phyloP scores from a whole-genome alignment of 2,888 invertebrate species.

The Zaprionus obscuricornis region DNA sequence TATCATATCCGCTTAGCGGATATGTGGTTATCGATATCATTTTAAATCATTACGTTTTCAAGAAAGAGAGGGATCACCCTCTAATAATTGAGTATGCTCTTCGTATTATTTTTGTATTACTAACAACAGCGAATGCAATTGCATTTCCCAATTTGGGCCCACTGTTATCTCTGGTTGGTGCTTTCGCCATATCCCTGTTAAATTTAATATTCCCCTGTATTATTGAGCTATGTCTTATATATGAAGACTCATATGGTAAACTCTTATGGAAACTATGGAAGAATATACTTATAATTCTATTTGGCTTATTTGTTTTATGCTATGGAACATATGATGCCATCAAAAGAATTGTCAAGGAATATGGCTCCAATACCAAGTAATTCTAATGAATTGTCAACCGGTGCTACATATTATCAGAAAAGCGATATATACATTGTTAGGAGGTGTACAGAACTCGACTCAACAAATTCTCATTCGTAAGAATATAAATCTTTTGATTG shows the following conservation, averaged over 20 bases:
- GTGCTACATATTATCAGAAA: neutral
- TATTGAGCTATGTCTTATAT: slow-evolving; percentile 48
- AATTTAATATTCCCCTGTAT: slow-evolving; percentile 52
- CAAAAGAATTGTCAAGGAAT: slow-evolving; percentile 8
- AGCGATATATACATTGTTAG: too few relatives aligned
- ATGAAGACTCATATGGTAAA: slow-evolving; percentile 26
- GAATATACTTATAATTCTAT: slow-evolving; percentile 15
- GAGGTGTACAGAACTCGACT: too few relatives aligned
- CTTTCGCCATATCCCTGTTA: slow-evolving; percentile 46
- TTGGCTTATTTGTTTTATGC: slow-evolving; percentile 22
- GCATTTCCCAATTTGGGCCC: slow-evolving; percentile 48
- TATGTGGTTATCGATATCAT: slow-evolving; percentile 98
- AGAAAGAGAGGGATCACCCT: neutral
- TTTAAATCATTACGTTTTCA: slow-evolving; percentile 84
- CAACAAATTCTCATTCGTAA: too few relatives aligned
- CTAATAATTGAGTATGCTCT: slow-evolving; percentile 29
- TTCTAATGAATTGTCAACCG: neutral
- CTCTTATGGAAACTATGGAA: slow-evolving; percentile 41
- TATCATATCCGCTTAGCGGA: slow-evolving; percentile 96
- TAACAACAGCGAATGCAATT: slow-evolving; percentile 34
- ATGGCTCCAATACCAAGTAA: too few relatives aligned
- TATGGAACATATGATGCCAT: slow-evolving; percentile 24
- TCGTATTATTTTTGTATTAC: slow-evolving; percentile 19
- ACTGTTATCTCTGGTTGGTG: slow-evolving; percentile 39
- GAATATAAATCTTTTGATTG: too few relatives aligned